Percentiles rank a stretch among this genome's conserved stretches.
Conservation (phyloP, 1,140 invertebrate genomes). For the Capitella teleta region DNA sequence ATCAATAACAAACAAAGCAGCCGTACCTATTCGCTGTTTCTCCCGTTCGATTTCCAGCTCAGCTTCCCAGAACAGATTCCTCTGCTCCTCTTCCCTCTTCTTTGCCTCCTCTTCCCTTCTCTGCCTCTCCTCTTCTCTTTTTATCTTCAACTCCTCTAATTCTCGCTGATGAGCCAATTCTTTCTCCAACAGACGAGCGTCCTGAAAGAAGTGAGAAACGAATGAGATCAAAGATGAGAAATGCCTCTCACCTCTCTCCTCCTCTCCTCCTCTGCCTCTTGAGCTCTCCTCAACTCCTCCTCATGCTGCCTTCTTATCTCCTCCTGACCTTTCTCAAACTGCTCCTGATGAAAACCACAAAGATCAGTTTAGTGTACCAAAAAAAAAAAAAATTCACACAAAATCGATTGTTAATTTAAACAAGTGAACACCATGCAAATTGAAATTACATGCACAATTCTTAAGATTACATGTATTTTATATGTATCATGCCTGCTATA, state of each 20-base stretch:
- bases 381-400: no score
- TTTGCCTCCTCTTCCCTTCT: constrained; percentile 12
- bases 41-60: constrained; percentile 47
- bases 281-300: constrained; percentile 9
- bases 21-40: constrained; percentile 47
- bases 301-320: background rate
- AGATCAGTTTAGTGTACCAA: no score
- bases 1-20: constrained; percentile 6
- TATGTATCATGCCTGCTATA: no score
- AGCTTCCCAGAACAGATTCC: constrained; percentile 6
- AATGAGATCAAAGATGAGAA: constrained; percentile 14
- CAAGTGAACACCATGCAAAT: no score
- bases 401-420: no score
- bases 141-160: constrained; percentile 21
- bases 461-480: no score
- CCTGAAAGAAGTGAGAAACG: constrained; percentile 19
- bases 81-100: constrained; percentile 3
- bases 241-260: constrained; percentile 2
- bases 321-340: constrained; percentile 47
- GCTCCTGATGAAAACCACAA: no score
- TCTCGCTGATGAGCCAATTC: constrained; percentile 12
- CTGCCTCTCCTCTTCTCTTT: constrained; percentile 12
- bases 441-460: no score
- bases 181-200: constrained; percentile 2
- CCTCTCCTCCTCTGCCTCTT: constrained; percentile 18